A percentile compares a stretch with the other conserved stretches of the same genome.
These are phyloP conservation scores for Chionoecetes opilio DNA, from an alignment of 1,140 invertebrate species.

Conservation along the genomic window DNA sequence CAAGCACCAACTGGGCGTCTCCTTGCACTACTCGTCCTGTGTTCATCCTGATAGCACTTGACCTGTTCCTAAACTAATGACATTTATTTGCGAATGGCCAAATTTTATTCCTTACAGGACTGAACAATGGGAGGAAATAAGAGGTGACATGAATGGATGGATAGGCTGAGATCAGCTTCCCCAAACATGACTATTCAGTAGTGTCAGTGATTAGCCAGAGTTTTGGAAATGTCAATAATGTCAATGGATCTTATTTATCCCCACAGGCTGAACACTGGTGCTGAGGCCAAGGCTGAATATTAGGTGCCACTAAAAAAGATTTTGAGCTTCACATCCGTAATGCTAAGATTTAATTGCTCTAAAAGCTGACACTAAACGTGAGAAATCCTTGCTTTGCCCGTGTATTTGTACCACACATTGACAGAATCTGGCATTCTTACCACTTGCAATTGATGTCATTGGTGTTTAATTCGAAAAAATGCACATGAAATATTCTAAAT, in stretches of 20 bases:
- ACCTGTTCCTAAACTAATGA: conserved; percentile 12
- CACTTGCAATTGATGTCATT: conserved; percentile 59
- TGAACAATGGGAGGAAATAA: conserved; percentile 68
- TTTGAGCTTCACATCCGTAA: conserved; percentile 45
- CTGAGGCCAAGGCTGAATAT: conserved; percentile 54
- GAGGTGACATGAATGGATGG: conserved; percentile 66
- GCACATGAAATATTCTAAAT: conserved; percentile 47
- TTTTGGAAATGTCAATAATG: conserved; percentile 40
- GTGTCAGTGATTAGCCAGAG: conserved; percentile 41
- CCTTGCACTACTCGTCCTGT: conserved; percentile 22
- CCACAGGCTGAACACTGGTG: conserved; percentile 67
- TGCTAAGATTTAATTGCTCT: conserved; percentile 7
- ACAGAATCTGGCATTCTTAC: neutral
- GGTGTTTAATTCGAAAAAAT: conserved; percentile 66
- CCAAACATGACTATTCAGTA: conserved; percentile 49
- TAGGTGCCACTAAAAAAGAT: conserved; percentile 13
- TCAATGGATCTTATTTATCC: conserved; percentile 64
- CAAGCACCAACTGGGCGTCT: conserved; percentile 35
- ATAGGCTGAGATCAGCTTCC: conserved; percentile 44
- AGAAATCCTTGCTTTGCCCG: neutral
- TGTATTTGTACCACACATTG: neutral
- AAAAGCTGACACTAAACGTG: conserved; percentile 2
- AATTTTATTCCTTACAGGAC: conserved; percentile 75
- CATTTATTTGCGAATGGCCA: conserved; percentile 43
- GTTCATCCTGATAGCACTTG: conserved; percentile 33